Evolutionary conservation across 2,888 invertebrate species (phyloP).

Genomic region (Drosophila buzzatii): DNA sequence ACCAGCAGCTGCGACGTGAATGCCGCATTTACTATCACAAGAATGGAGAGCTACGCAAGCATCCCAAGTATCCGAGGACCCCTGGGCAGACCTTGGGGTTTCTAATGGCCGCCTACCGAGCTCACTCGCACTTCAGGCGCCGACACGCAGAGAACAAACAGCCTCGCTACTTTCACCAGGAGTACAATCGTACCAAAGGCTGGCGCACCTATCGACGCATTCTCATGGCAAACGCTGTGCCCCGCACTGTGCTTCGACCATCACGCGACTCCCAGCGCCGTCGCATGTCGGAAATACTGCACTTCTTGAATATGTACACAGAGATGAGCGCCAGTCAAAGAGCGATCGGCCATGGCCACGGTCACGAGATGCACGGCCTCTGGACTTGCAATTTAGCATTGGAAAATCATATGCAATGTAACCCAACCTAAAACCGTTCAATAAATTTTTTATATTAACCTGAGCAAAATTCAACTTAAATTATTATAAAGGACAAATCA

Average conservation of each 20-base stretch:
- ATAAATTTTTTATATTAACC: background rate
- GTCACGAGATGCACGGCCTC: background rate
- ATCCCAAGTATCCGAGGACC: background rate
- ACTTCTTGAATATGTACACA: constrained; percentile 1
- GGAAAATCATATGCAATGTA: background rate
- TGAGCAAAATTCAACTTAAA: background rate
- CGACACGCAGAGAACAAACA: background rate
- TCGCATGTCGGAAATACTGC: background rate
- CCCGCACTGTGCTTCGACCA: background rate
- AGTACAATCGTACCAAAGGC: constrained; percentile 3
- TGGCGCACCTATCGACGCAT: constrained; percentile 31
- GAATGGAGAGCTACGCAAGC: background rate
- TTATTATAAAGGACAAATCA: too few species aligned
- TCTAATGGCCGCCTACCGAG: constrained; percentile 12
- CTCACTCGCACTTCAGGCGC: constrained; percentile 29
- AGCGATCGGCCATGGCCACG: background rate
- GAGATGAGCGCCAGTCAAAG: background rate
- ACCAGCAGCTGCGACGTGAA: constrained; percentile 7
- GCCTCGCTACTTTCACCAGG: background rate
- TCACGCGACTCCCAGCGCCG: background rate
- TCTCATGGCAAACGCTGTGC: background rate
- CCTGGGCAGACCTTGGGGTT: constrained; percentile 11
- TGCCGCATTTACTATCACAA: background rate
- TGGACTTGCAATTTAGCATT: background rate
- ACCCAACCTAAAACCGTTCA: background rate